Percentiles rank a stretch among this genome's conserved stretches.
These are phyloP conservation scores for Beroe ovata DNA, from an alignment of 37 sponge, comb jelly and placozoan species.

Conservation along the genomic window DNA sequence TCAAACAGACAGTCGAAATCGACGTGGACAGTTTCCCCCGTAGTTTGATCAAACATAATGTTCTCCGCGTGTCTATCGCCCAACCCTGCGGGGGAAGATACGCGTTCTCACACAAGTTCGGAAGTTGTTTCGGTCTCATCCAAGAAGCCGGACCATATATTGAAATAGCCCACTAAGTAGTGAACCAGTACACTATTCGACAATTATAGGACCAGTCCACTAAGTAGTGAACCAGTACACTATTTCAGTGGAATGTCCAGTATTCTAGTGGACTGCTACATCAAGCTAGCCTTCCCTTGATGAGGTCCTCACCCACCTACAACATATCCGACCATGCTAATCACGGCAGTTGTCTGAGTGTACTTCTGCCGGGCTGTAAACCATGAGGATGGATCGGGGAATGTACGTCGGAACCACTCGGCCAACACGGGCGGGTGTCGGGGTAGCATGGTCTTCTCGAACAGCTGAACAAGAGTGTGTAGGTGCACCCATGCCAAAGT, in stretches of 20 bases:
- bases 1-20: slow-evolving; percentile 95
- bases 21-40: slow-evolving; percentile 90
- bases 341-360: slow-evolving; percentile 86
- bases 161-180: too few species aligned
- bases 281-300: too few species aligned
- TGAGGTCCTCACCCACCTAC: slow-evolving; percentile 73
- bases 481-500: too few species aligned
- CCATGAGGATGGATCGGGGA: slow-evolving; percentile 94
- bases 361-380: slow-evolving; percentile 76
- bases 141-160: too few species aligned
- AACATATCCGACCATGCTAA: slow-evolving; percentile 92
- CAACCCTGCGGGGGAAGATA: too few species aligned
- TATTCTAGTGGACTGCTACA: too few species aligned
- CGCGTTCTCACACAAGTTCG: too few species aligned
- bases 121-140: too few species aligned
- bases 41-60: slow-evolving; percentile 87
- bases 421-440: slow-evolving; percentile 84
- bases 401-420: slow-evolving; percentile 87
- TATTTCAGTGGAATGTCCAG: too few species aligned
- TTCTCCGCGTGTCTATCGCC: slow-evolving; percentile 97
- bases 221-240: too few species aligned
- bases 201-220: too few species aligned
- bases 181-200: too few species aligned
- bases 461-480: neutral
- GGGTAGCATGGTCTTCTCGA: slow-evolving; percentile 32